Conservation (phyloP, 2,888 invertebrate genomes). For the Orthosia cruda region DNA sequence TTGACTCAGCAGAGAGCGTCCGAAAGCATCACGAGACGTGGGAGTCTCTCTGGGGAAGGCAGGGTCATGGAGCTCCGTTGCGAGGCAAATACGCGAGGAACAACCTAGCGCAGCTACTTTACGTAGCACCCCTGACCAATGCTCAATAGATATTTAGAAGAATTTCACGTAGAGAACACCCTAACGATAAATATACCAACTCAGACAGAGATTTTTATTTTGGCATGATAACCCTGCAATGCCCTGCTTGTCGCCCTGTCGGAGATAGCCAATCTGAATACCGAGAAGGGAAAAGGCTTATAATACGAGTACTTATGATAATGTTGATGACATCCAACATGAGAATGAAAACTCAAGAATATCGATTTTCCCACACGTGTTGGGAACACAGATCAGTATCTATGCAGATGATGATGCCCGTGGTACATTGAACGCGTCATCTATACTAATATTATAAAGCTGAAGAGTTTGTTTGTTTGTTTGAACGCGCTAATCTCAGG, state of each 20-base stretch:
- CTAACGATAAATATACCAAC: not conserved
- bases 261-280: not conserved
- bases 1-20: constrained; percentile 93
- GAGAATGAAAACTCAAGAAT: constrained; percentile 16
- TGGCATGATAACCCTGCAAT: too few relatives aligned
- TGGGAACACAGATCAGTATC: constrained; percentile 18
- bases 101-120: constrained; percentile 86
- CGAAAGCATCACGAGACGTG: constrained; percentile 95
- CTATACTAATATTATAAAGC: too few relatives aligned
- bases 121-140: constrained; percentile 80
- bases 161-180: constrained; percentile 1
- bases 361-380: constrained; percentile 14
- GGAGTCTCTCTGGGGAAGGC: constrained; percentile 95
- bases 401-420: constrained; percentile 7
- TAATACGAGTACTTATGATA: not conserved
- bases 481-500: too few relatives aligned
- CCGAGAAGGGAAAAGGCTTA: not conserved
- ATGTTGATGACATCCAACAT: not conserved
- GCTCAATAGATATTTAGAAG: constrained; percentile 56
- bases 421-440: not conserved
- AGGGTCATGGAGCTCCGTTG: constrained; percentile 93
- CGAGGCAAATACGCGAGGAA: constrained; percentile 89
- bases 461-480: too few relatives aligned
- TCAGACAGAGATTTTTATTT: too few relatives aligned
- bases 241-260: not conserved